phyloP scores from a whole-genome alignment of 1,140 invertebrate species.

The Drosophila pachea region DNA sequence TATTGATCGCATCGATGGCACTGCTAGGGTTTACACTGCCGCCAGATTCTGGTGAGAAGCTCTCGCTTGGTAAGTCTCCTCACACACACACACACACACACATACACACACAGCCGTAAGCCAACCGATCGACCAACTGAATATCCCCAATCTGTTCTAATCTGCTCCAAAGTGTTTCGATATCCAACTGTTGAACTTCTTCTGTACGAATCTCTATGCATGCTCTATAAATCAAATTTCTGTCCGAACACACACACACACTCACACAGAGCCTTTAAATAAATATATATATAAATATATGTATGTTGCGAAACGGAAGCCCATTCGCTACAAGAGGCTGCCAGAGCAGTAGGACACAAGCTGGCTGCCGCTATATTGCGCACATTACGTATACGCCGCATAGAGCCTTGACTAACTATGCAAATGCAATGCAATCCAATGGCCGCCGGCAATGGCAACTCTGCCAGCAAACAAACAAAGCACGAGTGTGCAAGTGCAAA shows the following conservation, averaged over 20 bases:
- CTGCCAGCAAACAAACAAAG: conserved; percentile 20
- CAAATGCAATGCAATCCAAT: conserved; percentile 50
- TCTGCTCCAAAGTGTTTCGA: conserved; percentile 23
- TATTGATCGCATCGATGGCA: conserved; percentile 99
- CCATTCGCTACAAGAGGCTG: conserved; percentile 33
- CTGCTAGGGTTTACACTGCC: conserved; percentile 98
- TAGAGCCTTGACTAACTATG: conserved; percentile 43
- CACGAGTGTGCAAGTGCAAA: conserved; percentile 29
- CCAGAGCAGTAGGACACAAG: conserved; percentile 12
- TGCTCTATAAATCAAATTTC: conserved; percentile 16
- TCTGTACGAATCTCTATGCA: conserved; percentile 22
- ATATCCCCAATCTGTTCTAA: neutral
- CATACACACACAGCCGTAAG: neutral
- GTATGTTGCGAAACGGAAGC: conserved; percentile 32
- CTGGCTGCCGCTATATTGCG: conserved; percentile 15
- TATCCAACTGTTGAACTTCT: neutral
- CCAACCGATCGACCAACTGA: conserved; percentile 1
- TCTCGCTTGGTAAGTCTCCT: conserved; percentile 91
- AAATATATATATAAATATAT: conserved; percentile 3
- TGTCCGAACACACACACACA: conserved; percentile 2
- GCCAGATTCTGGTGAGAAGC: conserved; percentile 99
- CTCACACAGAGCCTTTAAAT: neutral
- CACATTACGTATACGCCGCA: conserved; percentile 36
- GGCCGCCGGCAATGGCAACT: conserved; percentile 45
- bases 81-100: neutral